Evolutionary conservation across 2,113 vertebrate genomes (phyloP), one percentile per base, ranked within the genome.

Genomic region (Bostrychus sinensis): DNA sequence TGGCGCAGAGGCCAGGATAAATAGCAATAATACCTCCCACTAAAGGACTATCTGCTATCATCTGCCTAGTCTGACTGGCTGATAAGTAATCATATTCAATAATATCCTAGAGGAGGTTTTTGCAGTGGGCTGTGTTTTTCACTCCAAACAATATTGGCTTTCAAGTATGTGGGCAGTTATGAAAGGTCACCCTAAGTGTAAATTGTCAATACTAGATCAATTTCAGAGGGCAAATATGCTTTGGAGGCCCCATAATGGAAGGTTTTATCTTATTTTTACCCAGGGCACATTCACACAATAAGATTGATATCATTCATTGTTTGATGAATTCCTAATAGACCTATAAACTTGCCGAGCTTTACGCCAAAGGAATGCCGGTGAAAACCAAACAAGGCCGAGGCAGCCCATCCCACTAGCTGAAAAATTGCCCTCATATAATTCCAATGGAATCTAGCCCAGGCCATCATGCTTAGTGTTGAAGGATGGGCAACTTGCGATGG

Each of bases 311-410:
- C 70, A 17, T 71, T 90, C 88, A 89, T 84, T 84, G 84, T 85
- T 80, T 88, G 86, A 91, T 89, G 87, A 89, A 88, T 89, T 86
- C 89, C 89, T 91, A 90, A 92, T 90, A 88, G 89, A 89, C 82
- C 89, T 77, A 91, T 92, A 91, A 88, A 90, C 86, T 89, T 82
- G 81, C 82, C 72, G 70, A 58, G 79, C 82, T 85, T 86, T 83
- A 89, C 85, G 74, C 69, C 77, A 76, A 79, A 81, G 80, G 80
- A 86, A 87, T 86, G 83, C 68, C 77, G 80, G 66, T 77, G 70
- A 66, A 88, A 85, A 78, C 75, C 78, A 82, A 85, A 87, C 58
- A 76, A 41, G 68, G 66, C 66, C 50, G 65, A 75, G 55, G 75
- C 80, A 77, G 58, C 70, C 83, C 76, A 68, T 85, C 82, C 81